Percentiles rank a stretch among this genome's conserved stretches.
These are phyloP conservation scores for Drosophila paracracens DNA, from an alignment of 2,888 invertebrate species.

Conservation along the genomic window DNA sequence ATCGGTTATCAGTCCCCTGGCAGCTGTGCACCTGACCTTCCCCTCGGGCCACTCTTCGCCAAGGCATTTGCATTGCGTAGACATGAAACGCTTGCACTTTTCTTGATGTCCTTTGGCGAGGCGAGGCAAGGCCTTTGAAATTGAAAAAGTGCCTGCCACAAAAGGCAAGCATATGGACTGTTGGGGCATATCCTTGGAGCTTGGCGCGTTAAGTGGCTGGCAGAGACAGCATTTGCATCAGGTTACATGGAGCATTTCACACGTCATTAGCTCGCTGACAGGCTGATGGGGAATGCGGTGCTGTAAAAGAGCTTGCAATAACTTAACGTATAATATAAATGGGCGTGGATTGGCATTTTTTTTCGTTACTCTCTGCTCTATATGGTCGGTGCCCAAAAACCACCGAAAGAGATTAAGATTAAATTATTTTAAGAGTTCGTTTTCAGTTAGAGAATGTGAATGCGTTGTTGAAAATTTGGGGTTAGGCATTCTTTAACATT, in stretches of 20 bases:
- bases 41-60: not conserved
- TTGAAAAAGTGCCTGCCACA: constrained; percentile 57
- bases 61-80: constrained; percentile 2
- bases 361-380: not conserved
- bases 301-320: constrained; percentile 14
- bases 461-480: accelerated
- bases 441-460: not conserved
- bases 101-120: constrained; percentile 61
- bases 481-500: not conserved
- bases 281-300: constrained; percentile 1
- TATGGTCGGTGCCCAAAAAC: not conserved
- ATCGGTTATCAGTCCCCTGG: not conserved
- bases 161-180: constrained; percentile 9
- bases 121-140: constrained; percentile 47
- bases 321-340: constrained; percentile 2
- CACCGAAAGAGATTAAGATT: not conserved
- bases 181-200: constrained; percentile 6
- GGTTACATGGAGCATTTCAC: constrained; percentile 61
- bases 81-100: constrained; percentile 70
- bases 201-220: constrained; percentile 50
- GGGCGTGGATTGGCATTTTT: not conserved
- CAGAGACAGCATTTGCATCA: constrained; percentile 55
- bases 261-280: constrained; percentile 63
- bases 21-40: constrained; percentile 44
- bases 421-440: not conserved